Evolutionary conservation across 35 echinoderm and acorn worm genomes (phyloP).

Genomic region (Stichopus chloronotus): DNA sequence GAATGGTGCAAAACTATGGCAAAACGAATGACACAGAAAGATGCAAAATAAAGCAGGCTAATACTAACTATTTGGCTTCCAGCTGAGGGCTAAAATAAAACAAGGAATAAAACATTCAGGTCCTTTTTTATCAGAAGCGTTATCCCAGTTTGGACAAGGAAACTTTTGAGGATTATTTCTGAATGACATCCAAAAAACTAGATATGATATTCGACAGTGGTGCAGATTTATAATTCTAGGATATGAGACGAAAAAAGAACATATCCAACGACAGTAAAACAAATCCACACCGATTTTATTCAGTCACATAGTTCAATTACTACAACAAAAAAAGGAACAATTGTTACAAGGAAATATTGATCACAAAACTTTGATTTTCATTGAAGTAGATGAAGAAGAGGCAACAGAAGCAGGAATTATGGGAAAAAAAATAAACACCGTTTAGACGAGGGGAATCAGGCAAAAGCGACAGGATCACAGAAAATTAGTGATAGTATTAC

Average conservation of each 20-base stretch:
- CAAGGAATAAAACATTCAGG: background rate
- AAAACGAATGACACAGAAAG: too few relatives aligned
- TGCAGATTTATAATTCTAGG: too few relatives aligned
- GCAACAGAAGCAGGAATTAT: background rate
- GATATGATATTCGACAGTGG: too few relatives aligned
- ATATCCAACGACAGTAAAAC: too few relatives aligned
- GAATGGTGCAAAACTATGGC: too few relatives aligned
- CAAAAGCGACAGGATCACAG: background rate
- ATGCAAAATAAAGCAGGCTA: background rate
- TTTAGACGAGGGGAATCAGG: constrained; percentile 1
- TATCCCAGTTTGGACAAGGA: background rate
- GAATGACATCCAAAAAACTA: too few relatives aligned
- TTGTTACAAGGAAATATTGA: background rate
- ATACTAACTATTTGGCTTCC: constrained; percentile 39
- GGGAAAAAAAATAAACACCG: background rate
- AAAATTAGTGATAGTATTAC: background rate
- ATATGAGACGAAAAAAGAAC: too few relatives aligned
- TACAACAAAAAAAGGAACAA: too few relatives aligned
- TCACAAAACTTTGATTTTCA: background rate
- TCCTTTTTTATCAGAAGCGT: background rate
- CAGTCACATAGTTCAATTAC: too few relatives aligned
- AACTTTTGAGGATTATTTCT: background rate
- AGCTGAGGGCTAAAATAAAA: constrained; percentile 28
- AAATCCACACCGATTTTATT: too few relatives aligned
- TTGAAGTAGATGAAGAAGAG: background rate